Conservation (phyloP, 2,797 vertebrate species). For the Anas capensis region DNA sequence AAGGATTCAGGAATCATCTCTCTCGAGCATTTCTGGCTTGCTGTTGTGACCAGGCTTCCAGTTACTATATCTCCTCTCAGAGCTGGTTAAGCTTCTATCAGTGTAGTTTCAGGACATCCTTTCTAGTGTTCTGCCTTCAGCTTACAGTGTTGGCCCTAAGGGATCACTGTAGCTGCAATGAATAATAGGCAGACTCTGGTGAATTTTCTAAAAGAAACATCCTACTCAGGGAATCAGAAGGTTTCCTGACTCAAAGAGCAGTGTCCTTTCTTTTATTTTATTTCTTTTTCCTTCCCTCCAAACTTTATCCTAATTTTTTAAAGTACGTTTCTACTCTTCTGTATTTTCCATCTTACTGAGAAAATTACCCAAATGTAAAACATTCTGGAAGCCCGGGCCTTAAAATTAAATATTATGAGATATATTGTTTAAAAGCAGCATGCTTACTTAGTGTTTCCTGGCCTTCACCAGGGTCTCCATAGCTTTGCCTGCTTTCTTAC, state of each 20-base stretch:
- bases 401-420: background rate
- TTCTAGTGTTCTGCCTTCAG: background rate
- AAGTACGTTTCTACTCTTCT: background rate
- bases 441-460: background rate
- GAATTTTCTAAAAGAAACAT: background rate
- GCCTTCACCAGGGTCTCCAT: fast-evolving
- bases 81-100: background rate
- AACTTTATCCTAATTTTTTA: background rate
- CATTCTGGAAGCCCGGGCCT: background rate
- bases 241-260: background rate
- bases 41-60: background rate
- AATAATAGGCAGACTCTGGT: background rate
- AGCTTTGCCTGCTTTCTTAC: background rate
- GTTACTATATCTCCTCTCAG: background rate
- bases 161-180: background rate
- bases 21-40: background rate
- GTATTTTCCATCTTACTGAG: background rate
- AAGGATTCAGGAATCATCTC: background rate
- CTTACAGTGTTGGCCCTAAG: background rate
- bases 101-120: background rate
- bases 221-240: background rate
- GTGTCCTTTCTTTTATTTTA: fast-evolving
- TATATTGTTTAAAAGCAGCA: fast-evolving
- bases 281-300: background rate
- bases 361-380: background rate